A percentile compares a stretch with the other conserved stretches of the same genome.
Conservation (phyloP, 2,888 invertebrate species). For the Tetramorium bicarinatum region DNA sequence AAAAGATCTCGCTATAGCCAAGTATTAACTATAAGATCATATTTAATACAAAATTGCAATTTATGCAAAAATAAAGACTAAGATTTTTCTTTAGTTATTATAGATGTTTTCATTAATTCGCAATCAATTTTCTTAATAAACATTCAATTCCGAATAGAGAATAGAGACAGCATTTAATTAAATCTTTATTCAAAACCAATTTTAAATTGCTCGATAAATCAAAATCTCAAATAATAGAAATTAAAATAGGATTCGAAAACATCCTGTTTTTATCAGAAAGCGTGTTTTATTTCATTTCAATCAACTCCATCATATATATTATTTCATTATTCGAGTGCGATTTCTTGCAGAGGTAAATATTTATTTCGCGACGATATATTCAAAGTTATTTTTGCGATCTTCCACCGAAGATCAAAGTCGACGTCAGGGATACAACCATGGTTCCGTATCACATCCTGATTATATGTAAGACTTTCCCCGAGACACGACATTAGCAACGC, state of each 20-base stretch:
- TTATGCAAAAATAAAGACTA: neutral
- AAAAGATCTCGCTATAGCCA: neutral
- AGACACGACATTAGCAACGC: constrained; percentile 45
- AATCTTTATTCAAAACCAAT: neutral
- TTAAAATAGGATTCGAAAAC: neutral
- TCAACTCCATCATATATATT: neutral
- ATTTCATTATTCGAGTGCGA: neutral
- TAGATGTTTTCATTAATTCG: neutral
- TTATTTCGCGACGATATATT: neutral
- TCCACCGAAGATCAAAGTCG: constrained; percentile 13
- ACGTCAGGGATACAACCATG: neutral
- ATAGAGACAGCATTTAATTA: neutral
- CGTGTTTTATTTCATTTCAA: neutral
- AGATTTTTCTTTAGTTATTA: neutral
- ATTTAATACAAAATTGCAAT: neutral
- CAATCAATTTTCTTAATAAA: neutral
- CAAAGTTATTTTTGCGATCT: neutral
- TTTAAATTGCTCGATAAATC: neutral
- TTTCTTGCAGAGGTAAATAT: neutral
- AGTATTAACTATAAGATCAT: neutral
- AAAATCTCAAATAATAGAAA: neutral
- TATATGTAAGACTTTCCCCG: constrained; percentile 46
- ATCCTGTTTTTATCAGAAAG: neutral
- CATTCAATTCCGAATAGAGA: neutral
- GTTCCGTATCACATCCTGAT: constrained; percentile 39